Evolutionary conservation across 2,113 vertebrate species (phyloP).

Genomic region (Labrus mixtus): DNA sequence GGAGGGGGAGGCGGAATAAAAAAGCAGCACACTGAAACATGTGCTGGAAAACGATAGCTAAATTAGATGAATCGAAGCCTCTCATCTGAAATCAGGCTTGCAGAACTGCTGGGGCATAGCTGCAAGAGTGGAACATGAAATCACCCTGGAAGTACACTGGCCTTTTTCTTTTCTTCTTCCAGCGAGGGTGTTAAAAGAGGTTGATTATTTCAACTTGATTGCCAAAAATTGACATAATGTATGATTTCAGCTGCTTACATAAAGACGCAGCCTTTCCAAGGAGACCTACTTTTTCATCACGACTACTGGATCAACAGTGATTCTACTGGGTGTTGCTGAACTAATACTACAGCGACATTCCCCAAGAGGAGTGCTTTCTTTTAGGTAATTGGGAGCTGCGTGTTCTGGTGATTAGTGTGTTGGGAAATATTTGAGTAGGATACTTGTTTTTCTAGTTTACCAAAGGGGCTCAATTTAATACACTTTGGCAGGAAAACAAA

Average conservation of each 20-base stretch:
- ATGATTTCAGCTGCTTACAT: slow-evolving; percentile 37
- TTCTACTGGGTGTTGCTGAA: slow-evolving; percentile 14
- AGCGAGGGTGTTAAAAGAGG: slow-evolving; percentile 21
- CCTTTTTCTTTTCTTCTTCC: slow-evolving; percentile 22
- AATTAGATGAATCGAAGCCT: slow-evolving; percentile 61
- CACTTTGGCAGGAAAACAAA: slow-evolving; percentile 1
- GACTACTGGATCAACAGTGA: slow-evolving; percentile 4
- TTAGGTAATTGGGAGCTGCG: slow-evolving; percentile 44
- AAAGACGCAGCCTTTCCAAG: slow-evolving; percentile 34
- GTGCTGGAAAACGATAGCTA: slow-evolving; percentile 61
- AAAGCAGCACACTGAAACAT: slow-evolving; percentile 59
- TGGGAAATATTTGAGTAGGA: slow-evolving; percentile 28
- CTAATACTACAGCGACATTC: slow-evolving; percentile 24
- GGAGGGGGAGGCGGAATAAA: background rate
- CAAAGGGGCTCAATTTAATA: slow-evolving; percentile 27
- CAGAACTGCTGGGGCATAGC: slow-evolving; percentile 31
- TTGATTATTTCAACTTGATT: slow-evolving; percentile 48
- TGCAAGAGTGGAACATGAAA: slow-evolving; percentile 26
- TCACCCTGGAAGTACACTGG: slow-evolving; percentile 26
- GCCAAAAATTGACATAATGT: slow-evolving; percentile 57
- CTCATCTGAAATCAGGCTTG: slow-evolving; percentile 57
- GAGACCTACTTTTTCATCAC: slow-evolving; percentile 9
- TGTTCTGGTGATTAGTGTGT: slow-evolving; percentile 42
- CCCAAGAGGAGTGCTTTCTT: slow-evolving; percentile 45
- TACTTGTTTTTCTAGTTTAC: slow-evolving; percentile 28